These are phyloP conservation scores for Atta texana DNA, from an alignment of 1,140 invertebrate species.

Conservation along the genomic window DNA sequence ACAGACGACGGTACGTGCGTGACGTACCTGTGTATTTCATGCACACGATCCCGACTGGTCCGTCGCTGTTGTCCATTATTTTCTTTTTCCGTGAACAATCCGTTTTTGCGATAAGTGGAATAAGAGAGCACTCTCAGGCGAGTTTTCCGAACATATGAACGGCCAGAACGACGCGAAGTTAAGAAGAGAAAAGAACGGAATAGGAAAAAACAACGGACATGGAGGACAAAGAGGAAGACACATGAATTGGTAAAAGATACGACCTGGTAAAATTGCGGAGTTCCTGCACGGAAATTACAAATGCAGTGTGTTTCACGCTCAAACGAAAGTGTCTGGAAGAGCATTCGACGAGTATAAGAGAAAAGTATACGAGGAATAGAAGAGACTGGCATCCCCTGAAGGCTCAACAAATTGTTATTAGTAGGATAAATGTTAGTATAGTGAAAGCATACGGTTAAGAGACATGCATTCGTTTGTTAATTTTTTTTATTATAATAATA, in stretches of 20 bases:
- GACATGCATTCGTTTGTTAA: neutral
- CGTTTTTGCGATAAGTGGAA: constrained; percentile 13
- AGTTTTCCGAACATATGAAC: constrained; percentile 38
- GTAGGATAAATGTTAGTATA: constrained; percentile 6
- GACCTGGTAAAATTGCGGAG: constrained; percentile 50
- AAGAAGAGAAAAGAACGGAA: neutral
- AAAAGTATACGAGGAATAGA: neutral
- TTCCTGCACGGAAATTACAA: constrained; percentile 76
- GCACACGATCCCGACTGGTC: constrained; percentile 1
- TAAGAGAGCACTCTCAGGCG: constrained; percentile 20
- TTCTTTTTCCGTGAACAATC: neutral
- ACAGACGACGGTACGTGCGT: constrained; percentile 44
- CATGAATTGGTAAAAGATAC: constrained; percentile 21
- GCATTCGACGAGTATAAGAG: constrained; percentile 34
- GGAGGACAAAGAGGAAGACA: constrained; percentile 26
- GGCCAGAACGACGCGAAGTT: neutral
- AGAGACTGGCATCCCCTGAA: neutral
- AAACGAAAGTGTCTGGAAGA: constrained; percentile 62
- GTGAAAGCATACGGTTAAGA: neutral
- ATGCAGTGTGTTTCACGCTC: constrained; percentile 75
- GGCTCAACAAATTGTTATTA: constrained; percentile 35
- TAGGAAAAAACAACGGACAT: neutral
- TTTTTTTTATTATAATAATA: neutral
- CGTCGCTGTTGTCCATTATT: constrained; percentile 16
- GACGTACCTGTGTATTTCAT: constrained; percentile 56